Evolutionary conservation across 1,140 invertebrate species (phyloP), one percentile per base, ranked within the genome.

Genomic region (Thaumetopoea pityocampa): DNA sequence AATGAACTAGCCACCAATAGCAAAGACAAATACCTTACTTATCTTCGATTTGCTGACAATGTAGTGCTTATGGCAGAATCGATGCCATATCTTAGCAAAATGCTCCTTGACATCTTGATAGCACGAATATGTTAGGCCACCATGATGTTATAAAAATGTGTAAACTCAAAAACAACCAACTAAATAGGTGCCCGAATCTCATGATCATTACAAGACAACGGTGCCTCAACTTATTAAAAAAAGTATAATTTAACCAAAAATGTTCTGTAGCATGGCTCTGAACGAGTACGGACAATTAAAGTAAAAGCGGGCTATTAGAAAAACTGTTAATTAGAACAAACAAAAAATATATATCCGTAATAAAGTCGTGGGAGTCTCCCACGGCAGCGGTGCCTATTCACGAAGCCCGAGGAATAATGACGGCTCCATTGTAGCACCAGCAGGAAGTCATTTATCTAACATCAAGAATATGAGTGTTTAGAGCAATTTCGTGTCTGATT

Each of bases 401-500:
- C 52, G 60, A 53, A 36, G 54, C 50, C 50, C 51, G 55, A 55
- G 63, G 64, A 74, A 71, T 82, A 83, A 83, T 83, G 76, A 83
- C 74, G 71, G 51, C 61, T 68, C 73, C 61, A 80, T 83, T 83
- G 76, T 83, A 64, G 53, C 58, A 65, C 34, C 61, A 77, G 70
- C 79, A 80, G 79, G 79, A 83, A 83, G 79, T 83, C 62, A 77
- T 83, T 83, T 83, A 83, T 83, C 74, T 77, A 76, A 72, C 76
- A 83, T 83, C 79, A 79, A 79, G 79, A 80, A 83, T 83, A 83
- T 83, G 70, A 80, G 64, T 71, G 72, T 83, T 83, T 78, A 77
- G 60, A 79, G 68, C 68, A 79, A 83, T 83, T 83, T 83, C 64
- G 72, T 70, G 66, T 71, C 70, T 71, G 68, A 78, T 78, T 79